These are phyloP conservation scores for Nixonia krombeini DNA, from an alignment of 1,140 invertebrate species.

Conservation along the genomic window DNA sequence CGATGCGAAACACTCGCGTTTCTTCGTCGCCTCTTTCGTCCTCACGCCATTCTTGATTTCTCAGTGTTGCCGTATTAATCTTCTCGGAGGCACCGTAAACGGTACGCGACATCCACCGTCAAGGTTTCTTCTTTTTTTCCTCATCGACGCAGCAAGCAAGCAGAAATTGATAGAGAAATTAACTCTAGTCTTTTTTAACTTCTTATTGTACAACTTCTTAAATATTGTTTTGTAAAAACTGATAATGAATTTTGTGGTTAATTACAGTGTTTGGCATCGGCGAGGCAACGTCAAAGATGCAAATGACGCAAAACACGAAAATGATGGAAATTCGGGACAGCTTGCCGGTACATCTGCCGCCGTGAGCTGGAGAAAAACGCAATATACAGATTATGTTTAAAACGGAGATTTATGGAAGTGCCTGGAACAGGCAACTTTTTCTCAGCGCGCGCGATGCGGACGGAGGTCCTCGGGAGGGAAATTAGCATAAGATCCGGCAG, in stretches of 20 bases:
- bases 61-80: not conserved
- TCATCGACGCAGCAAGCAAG: too few species aligned
- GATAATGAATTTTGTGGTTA: too few species aligned
- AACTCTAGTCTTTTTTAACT: not conserved
- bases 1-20: conserved; percentile 12
- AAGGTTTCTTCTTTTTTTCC: too few species aligned
- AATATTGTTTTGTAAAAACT: too few species aligned
- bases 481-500: conserved; percentile 46
- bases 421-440: conserved; percentile 45
- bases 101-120: too few species aligned
- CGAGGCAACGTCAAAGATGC: conserved; percentile 24
- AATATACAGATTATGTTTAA: conserved; percentile 38
- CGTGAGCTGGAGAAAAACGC: conserved; percentile 15
- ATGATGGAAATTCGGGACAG: conserved; percentile 32
- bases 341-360: conserved; percentile 32
- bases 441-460: conserved; percentile 12
- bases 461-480: conserved; percentile 25
- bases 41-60: conserved; percentile 25
- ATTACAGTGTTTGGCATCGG: conserved; percentile 14
- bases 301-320: conserved; percentile 13
- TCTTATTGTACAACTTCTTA: too few species aligned
- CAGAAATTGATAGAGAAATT: too few species aligned
- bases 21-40: conserved; percentile 3
- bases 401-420: conserved; percentile 42
- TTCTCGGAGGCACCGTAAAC: too few species aligned